phyloP scores from a whole-genome alignment of 2,797 vertebrate species.

The Melanotaenia trifasciata region DNA sequence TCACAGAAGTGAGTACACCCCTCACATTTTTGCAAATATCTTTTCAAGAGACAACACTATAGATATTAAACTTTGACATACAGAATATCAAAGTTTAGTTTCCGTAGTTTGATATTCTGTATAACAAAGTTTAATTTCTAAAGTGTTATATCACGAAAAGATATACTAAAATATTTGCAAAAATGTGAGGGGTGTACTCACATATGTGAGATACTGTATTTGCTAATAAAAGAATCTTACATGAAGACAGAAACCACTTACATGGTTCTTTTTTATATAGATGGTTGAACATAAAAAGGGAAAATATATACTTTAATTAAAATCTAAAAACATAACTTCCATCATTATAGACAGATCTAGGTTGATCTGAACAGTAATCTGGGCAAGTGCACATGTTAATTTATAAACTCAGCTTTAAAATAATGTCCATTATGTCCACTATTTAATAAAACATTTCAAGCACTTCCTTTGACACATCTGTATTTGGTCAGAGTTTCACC shows the following conservation, averaged over 20 bases:
- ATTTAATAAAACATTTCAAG: background rate
- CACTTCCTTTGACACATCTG: slow-evolving; percentile 2
- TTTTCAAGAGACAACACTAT: no score
- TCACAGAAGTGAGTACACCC: no score
- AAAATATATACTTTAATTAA: background rate
- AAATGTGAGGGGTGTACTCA: no score
- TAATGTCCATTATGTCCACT: background rate
- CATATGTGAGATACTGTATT: background rate
- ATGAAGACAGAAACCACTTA: background rate
- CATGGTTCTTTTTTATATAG: background rate
- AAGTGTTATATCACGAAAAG: no score
- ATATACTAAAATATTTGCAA: no score
- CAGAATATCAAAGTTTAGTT: no score
- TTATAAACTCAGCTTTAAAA: background rate
- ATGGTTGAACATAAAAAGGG: background rate
- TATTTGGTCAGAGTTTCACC: background rate
- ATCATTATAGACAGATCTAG: background rate
- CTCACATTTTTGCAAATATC: no score
- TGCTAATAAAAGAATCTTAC: background rate
- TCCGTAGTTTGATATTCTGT: no score
- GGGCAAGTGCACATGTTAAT: background rate
- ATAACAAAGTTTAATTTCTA: no score
- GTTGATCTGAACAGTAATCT: background rate
- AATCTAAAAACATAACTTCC: background rate
- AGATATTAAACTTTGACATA: no score